Base-by-base conservation (phyloP, 2,888 invertebrate genomes). In the Hydrotaea cyrtoneurina region DNA sequence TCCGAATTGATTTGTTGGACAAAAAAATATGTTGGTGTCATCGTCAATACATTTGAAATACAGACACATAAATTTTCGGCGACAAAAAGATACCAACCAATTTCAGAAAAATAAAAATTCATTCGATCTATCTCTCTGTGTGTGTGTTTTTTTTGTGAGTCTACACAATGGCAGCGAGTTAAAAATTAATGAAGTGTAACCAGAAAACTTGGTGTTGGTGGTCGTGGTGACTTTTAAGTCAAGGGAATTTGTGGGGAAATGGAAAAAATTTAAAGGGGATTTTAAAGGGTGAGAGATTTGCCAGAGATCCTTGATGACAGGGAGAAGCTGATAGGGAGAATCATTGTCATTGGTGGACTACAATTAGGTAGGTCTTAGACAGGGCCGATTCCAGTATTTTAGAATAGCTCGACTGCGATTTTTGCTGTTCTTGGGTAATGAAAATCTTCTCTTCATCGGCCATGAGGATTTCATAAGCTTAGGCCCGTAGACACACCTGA, bases 21-120 rank as follows among this genome's bases (percentile, higher is more conserved):
- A 11, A 74, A 11, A 74, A 69, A 76, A 76, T 80, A 85, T 79
- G 76, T 79, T 62, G 77, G 79, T 85, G 73, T 79, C 81, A 81
- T 85, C 85, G 80, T 85, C 85, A 82, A 85, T 78, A 74, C 79
- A 53, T 66, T 66, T 66, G 66, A 59, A 23, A 69, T 73, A 85
- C 77, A 85, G 85, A 85, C 85, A 82, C 85, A 85, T 85, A 85
- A 85, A 85, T 85, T 82, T 77, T 50, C 46, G 11, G 69, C 43
- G 31, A 31, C 15, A 66, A 82, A 82, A 74, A 82, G 85, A 82
- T 79, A 77, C 80, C 31, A 78, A 1, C 39, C 7, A 39, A 31
- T n/a, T 62, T 11, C 39, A 39, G 8, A 39, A 69, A 59, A 57
- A 66, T 66, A n/a, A 23, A 7, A 74, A 59, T 74, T 43, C 21